Evolutionary conservation across 1,140 invertebrate species (phyloP), one percentile per base, ranked within the genome.

Genomic region (Oryzaephilus surinamensis): DNA sequence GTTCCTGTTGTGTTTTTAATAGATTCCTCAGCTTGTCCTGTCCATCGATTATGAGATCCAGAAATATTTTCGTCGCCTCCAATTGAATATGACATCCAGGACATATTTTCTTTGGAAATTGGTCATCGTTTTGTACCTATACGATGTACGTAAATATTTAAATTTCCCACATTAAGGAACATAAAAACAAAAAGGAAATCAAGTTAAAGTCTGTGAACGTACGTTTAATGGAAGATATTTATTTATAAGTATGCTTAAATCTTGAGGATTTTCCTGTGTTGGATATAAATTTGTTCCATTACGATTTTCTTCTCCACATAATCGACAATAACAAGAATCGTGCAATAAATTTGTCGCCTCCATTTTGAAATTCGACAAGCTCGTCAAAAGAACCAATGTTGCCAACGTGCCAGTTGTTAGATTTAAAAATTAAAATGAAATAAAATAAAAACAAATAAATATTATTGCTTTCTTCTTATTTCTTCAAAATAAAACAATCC

Each of bases 51-150:
- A 82, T 67, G 6, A 81, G 57, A 35, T 79, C 74, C 49, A 83
- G 70, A 63, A 83, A 83, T 51, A 78, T 73, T 29, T 74, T 72
- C 16, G 77, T 79, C 8, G 78, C 70, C 52, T 81, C 77, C 44
- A 83, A 48, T 53, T 81, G 78, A 38, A 81, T 80, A 44, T 78
- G 76, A 54, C 80, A 83, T 12, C 77, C 78, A 3, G 79, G 79
- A 56, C 80, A 83, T 49, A 83, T 79, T 10, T 74, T 78, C 24
- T 72, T 64, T 8, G 79, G 79, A 45, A 77, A 60, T 51, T 75
- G 73, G 10, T 74, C 76, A 69, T 81, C 78, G 60, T 79, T 70
- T 40, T 61, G 54, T 28, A 83, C 65, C 79, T 82, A 43, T 33
- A 60, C 30, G 23, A 14, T 13, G 42, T n/a, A 48, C 24, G 15